Evolutionary conservation across 2,797 vertebrate species (phyloP), one percentile per base, ranked within the genome.

Genomic region (Darevskia nairensis): DNA sequence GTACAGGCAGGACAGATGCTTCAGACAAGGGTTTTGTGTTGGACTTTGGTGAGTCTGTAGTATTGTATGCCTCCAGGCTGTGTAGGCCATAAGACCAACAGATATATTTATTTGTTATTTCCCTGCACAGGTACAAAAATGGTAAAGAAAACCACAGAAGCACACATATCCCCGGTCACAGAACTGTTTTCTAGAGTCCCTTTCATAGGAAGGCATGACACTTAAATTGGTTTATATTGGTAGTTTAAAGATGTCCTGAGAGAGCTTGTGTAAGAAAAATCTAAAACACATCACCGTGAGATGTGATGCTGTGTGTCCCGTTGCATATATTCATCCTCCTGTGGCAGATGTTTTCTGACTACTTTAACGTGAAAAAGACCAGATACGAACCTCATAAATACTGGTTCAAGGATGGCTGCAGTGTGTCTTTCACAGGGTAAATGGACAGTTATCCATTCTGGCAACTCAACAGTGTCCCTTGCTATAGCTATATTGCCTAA

Each of bases 381-480:
- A 68, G 29, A 4, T 32, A 77, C 23, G 78, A 0, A 10, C 68
- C 86, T 92, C 2, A 83, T 82, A 80, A 88, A 78, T 0, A 0
- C 25, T 32, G 8, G 23, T 88, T 5, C 15, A 69, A 64, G 39
- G 25, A 50, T 3, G 7, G 9, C 17, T 55, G 41, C 10, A 81
- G 71, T 79, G 13, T 82, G 69, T 80, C n/a, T 35, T 17, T 88
- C 88, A 35, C 25, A 39, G 5, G 75, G n/a, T 69, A 85, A 86
- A 66, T 25, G n/a, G 83, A 59, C 41, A 32, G 2, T 92, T 91
- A 88, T 9, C 64, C 68, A 5, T 88, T 85, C 68, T 93, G 91
- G 88, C 59, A 90, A 68, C 64, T 87, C 80, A 71, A 23, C 23
- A 4, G 64, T 85, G 74, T 92, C 76, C 80, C 41, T 74, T 90